Evolutionary conservation across 2,113 vertebrate species (phyloP).

Genomic region (Mormyrus iriodes): DNA sequence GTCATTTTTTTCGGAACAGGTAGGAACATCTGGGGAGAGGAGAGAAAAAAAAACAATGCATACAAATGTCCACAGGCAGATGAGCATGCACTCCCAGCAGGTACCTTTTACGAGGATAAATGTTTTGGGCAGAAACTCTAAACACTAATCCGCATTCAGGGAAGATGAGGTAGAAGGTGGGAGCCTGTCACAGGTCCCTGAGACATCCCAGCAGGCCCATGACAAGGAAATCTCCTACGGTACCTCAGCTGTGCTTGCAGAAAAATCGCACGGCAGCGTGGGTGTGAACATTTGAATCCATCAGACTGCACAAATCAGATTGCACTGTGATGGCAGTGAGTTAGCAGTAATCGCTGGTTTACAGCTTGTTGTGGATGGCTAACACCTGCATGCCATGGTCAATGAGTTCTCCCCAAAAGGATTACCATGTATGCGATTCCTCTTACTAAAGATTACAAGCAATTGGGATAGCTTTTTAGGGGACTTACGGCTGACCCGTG

Average conservation of each 20-base stretch:
- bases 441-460: not conserved
- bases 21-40: not conserved
- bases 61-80: not conserved
- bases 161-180: not conserved
- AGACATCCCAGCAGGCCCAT: not conserved
- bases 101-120: not conserved
- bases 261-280: not conserved
- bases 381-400: not conserved
- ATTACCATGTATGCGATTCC: not conserved
- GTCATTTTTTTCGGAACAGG: not conserved
- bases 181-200: not conserved
- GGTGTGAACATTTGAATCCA: not conserved
- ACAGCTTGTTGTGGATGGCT: not conserved
- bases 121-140: not conserved
- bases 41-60: not conserved
- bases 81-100: not conserved
- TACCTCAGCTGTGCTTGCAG: not conserved
- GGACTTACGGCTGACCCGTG: not conserved
- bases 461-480: not conserved
- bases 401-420: not conserved
- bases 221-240: not conserved
- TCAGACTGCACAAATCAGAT: not conserved
- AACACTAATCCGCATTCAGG: not conserved
- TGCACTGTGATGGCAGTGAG: not conserved
- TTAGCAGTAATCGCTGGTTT: not conserved